phyloP scores from a whole-genome alignment of 2,797 vertebrate species.

The Poeciliopsis turneri region DNA sequence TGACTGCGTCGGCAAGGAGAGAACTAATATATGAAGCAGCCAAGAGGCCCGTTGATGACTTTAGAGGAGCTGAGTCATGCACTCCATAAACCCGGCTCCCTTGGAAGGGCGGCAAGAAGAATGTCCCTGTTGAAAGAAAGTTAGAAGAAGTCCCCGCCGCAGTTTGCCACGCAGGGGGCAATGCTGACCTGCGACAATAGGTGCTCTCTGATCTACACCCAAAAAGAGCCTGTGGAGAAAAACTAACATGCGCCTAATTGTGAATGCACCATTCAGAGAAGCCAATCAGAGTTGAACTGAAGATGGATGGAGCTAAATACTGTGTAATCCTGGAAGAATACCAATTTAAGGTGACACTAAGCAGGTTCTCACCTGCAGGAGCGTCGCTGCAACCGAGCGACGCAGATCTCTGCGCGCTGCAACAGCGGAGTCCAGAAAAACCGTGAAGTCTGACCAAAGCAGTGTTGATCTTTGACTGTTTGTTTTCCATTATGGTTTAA shows the following conservation, averaged over 20 bases:
- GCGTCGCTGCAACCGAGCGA: not conserved
- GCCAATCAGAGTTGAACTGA: not conserved
- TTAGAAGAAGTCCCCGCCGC: not conserved
- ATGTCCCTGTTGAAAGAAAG: not conserved
- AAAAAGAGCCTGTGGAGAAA: not conserved
- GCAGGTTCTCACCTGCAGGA: not conserved
- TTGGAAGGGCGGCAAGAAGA: not conserved
- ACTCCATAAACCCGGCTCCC: not conserved
- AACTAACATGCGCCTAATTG: not conserved
- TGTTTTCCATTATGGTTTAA: not conserved
- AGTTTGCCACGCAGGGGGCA: not conserved
- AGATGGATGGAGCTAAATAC: not conserved
- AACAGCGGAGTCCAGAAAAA: not conserved
- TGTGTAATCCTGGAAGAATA: not conserved
- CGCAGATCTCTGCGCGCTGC: not conserved
- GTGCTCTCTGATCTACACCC: not conserved
- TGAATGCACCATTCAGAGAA: not conserved
- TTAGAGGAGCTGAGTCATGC: not conserved
- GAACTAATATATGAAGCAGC: not conserved
- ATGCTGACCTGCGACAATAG: too few species aligned
- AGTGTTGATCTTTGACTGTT: not conserved
- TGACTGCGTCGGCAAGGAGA: not conserved
- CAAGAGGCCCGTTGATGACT: not conserved
- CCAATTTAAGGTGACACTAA: not conserved
- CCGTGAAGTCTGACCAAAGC: not conserved